Percentiles rank a stretch among this genome's conserved stretches.
These are phyloP conservation scores for Apotomis capreana DNA, from an alignment of 2,888 invertebrate species.

Conservation along the genomic window DNA sequence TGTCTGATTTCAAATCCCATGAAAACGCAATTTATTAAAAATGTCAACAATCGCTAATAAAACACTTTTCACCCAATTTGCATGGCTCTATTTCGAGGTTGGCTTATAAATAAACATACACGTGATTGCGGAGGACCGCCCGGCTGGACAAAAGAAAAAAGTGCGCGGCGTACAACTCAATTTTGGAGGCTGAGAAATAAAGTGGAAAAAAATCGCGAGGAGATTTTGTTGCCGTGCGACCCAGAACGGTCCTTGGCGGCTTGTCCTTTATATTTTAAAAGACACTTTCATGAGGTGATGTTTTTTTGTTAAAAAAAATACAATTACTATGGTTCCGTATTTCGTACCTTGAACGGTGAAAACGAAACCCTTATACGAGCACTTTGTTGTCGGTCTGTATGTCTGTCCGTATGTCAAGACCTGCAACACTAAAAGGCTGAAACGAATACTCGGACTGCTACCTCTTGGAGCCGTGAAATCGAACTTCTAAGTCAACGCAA, in stretches of 20 bases:
- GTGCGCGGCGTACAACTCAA: constrained; percentile 77
- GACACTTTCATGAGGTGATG: no score
- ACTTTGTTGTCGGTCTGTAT: no score
- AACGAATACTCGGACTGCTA: no score
- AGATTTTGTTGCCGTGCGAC: constrained; percentile 62
- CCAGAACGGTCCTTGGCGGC: not conserved
- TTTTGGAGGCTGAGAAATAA: constrained; percentile 81
- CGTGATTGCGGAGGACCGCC: constrained; percentile 77
- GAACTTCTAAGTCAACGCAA: no score
- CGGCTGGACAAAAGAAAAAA: constrained; percentile 66
- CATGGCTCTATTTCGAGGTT: constrained; percentile 49
- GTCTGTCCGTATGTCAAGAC: no score
- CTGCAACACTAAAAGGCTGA: no score
- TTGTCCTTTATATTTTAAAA: no score
- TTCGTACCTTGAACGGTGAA: no score
- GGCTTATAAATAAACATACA: constrained; percentile 77
- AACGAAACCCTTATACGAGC: no score
- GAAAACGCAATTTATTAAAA: constrained; percentile 6
- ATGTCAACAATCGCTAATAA: constrained; percentile 21
- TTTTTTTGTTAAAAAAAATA: no score
- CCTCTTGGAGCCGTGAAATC: no score
- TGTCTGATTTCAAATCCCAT: not conserved
- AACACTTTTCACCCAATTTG: constrained; percentile 37
- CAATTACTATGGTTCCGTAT: no score
- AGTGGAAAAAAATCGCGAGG: constrained; percentile 66